Evolutionary conservation across 2,797 vertebrate species (phyloP), one percentile per base, ranked within the genome.

Genomic region (Tadarida brasiliensis): DNA sequence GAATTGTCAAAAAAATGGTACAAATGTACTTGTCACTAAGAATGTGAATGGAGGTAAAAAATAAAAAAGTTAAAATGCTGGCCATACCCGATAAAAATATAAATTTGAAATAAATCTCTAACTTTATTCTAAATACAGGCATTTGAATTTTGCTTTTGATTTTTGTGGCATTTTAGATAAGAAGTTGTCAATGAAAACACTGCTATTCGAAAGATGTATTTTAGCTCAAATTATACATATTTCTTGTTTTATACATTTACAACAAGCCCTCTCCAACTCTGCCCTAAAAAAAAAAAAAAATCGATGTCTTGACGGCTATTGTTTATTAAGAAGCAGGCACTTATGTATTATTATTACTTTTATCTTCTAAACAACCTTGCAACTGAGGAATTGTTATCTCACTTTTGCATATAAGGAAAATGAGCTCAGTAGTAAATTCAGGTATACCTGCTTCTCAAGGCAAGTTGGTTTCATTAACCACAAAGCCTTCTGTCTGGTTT

Each of bases 161-260:
- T 74, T 92, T 88, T 86, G 28, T 70, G 63, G 26, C 76, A 91
- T 87, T 90, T 95, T 56, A 91, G 28, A 47, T 78, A 82, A 94
- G 83, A 92, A 26, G 17, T 63, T 95, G 24, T 70, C 51, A 82
- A 28, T 56, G 63, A 93, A 94, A 93, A 94, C 57, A 65, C 12
- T 74, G 68, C 1, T 73, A 35, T 61, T 57, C 2, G 67, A 73
- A 28, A 63, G 9, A 71, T 80, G 12, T 26, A 90, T 90, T 87
- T 96, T 49, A 78, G 56, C 11, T 49, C 19, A 56, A 89, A 20
- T 61, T 83, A 47, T 33, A 47, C 22, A 4, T 47, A 15, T 74
- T 73, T 92, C 33, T 90, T 85, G 14, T 81, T 47, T 51, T 80
- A 68, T 0, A 22, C 2, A 90, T 78, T 90, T 61, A 39, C 2